Conservation (phyloP, 2,888 invertebrate species). For the Venustoraphidia nigricollis region DNA sequence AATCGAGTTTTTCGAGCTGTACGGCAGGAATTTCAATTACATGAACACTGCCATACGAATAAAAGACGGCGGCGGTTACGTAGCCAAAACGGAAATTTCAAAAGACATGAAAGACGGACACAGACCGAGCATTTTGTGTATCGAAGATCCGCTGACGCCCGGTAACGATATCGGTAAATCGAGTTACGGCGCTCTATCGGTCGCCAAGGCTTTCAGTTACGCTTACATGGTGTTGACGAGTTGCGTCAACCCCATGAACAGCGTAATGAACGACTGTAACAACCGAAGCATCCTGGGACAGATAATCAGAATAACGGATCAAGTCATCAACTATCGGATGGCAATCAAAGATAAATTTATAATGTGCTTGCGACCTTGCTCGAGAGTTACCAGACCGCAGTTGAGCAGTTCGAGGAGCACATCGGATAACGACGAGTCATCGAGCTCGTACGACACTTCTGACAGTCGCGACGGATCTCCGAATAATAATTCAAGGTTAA, state of each 20-base stretch:
- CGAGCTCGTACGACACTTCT: no score
- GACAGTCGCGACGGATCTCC: no score
- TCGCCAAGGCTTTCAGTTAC: slow-evolving; percentile 83
- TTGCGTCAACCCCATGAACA: slow-evolving; percentile 42
- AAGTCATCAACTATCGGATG: slow-evolving; percentile 61
- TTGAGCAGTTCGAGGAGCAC: no score
- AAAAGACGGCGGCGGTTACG: slow-evolving; percentile 84
- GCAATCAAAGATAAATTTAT: no score
- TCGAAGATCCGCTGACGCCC: slow-evolving; percentile 92
- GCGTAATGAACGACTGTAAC: slow-evolving; percentile 36
- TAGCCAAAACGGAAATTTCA: slow-evolving; percentile 86
- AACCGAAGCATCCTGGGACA: slow-evolving; percentile 65
- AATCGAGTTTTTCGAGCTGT: slow-evolving; percentile 94
- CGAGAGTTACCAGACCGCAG: no score
- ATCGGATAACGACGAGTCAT: no score
- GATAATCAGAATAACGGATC: slow-evolving; percentile 84
- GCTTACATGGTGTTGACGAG: slow-evolving; percentile 76
- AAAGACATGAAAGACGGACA: slow-evolving; percentile 90
- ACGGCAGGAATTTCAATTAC: slow-evolving; percentile 93
- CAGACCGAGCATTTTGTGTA: slow-evolving; percentile 84
- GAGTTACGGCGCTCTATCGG: slow-evolving; percentile 84
- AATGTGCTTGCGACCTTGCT: no score
- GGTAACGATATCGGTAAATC: slow-evolving; percentile 97
- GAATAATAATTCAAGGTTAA: no score
- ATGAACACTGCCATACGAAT: slow-evolving; percentile 87